Evolutionary conservation across 2,797 vertebrate species (phyloP).

Genomic region (Borostomias antarcticus): DNA sequence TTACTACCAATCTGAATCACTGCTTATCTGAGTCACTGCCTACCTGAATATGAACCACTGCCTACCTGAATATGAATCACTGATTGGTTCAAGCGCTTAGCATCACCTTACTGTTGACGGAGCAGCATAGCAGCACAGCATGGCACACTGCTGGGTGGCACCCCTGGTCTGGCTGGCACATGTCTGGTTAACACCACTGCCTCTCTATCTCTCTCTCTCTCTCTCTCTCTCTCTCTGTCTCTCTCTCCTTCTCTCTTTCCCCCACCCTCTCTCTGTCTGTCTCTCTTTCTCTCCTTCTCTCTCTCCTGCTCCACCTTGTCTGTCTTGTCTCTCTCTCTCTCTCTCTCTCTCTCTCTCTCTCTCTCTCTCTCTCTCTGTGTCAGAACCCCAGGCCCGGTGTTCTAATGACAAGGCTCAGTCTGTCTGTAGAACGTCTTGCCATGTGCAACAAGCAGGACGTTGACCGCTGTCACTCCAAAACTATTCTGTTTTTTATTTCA

Average conservation of each 20-base stretch:
- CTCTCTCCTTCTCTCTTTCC: too few species aligned
- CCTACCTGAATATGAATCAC: too few species aligned
- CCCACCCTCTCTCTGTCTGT: too few species aligned
- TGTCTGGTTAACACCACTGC: slow-evolving; percentile 58
- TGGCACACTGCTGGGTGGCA: slow-evolving; percentile 43
- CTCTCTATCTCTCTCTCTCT: not conserved
- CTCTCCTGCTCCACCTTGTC: too few species aligned
- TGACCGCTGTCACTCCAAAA: not conserved
- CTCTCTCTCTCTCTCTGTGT: too few species aligned
- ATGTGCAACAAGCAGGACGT: not conserved
- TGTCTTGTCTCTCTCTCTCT: too few species aligned
- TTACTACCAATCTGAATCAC: too few species aligned
- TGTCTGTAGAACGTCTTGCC: not conserved
- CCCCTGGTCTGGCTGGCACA: slow-evolving; percentile 11
- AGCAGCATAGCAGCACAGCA: slow-evolving; percentile 54
- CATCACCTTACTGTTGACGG: slow-evolving; percentile 11
- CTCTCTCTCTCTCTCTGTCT: too few species aligned
- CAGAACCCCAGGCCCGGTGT: not conserved
- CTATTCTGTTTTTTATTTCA: not conserved
- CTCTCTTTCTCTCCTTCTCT: too few species aligned
- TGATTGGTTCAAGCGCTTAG: too few species aligned
- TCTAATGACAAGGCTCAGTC: not conserved
- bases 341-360: too few species aligned
- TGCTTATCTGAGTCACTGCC: slow-evolving; percentile 16
- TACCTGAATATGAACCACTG: slow-evolving; percentile 16